Conservation (phyloP, 2,888 invertebrate species). For the Darwinula stevensoni region DNA sequence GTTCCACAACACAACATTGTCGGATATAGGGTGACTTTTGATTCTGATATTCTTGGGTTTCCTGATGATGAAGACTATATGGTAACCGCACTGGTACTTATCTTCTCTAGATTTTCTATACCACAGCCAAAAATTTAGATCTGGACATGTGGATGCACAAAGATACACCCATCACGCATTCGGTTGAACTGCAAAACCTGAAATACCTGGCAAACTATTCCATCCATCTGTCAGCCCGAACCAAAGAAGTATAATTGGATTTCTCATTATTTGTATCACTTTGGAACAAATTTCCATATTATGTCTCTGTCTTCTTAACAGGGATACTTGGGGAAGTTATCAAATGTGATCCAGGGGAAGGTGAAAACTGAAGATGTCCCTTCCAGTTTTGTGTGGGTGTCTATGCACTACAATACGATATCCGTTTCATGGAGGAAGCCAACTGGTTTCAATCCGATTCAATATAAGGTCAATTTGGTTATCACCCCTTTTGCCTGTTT, state of each 20-base stretch:
- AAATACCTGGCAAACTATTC: slow-evolving; percentile 75
- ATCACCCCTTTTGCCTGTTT: too few relatives aligned
- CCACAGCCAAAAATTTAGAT: slow-evolving; percentile 73
- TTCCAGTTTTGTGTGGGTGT: too few relatives aligned
- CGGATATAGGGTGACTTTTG: slow-evolving; percentile 58
- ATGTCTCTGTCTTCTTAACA: not conserved
- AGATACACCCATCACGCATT: slow-evolving; percentile 52
- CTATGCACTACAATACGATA: too few relatives aligned
- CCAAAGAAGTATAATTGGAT: slow-evolving; percentile 29
- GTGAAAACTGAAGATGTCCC: not conserved
- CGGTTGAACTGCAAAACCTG: slow-evolving; percentile 57
- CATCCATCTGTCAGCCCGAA: slow-evolving; percentile 58
- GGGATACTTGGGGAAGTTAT: not conserved
- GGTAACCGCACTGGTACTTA: too few relatives aligned
- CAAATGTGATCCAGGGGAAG: not conserved
- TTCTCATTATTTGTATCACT: not conserved
- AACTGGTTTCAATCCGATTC: too few relatives aligned
- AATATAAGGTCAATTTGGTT: too few relatives aligned
- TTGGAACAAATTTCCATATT: not conserved
- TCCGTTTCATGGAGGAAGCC: too few relatives aligned
- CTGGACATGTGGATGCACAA: slow-evolving; percentile 71
- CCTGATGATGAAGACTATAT: too few relatives aligned
- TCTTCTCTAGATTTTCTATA: slow-evolving; percentile 66
- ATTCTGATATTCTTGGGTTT: too few relatives aligned
- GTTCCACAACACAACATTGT: slow-evolving; percentile 51